Evolutionary conservation across 2,113 vertebrate species (phyloP), one percentile per base, ranked within the genome.

Genomic region (Bujurquina vittata): DNA sequence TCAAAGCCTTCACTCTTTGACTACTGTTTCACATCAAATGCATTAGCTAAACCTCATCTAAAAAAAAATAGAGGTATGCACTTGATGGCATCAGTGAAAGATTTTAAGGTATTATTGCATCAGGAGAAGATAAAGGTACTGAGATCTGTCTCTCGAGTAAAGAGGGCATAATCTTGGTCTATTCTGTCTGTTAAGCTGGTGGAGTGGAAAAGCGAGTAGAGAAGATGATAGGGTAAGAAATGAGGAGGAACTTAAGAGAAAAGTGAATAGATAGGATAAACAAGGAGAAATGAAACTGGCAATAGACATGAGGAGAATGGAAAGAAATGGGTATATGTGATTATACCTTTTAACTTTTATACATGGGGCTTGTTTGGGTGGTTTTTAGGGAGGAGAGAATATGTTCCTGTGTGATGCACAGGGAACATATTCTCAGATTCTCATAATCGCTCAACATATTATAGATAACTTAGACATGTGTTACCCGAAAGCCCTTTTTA

Each of bases 111-210:
- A 82, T 85, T 86, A 86, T 91, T 85, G 85, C 87, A 85, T 91
- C 84, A 86, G 83, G 65, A 79, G 65, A 86, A 91, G 87, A 91
- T 93, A 86, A 86, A 88, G 59, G 87, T 92, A 94, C 91, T 93
- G 83, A 94, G 87, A 91, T 80, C 92, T 90, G 80, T 89, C 90
- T 88, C 84, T 87, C 76, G 88, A 81, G 73, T 75, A 72, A 75
- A 85, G 83, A 80, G 81, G 83, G 82, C 37, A 59, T 94, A 87
- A 94, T 95, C 92, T 37, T 37, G 26, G 80, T 89, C 84, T 84
- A 73, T 75, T 84, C 77, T 10, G 75, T 65, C 72, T 91, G 86
- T 72, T 89, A 85, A 91, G 84, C 79, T 8, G 22, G 22, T 85
- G 75, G 61, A 83, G 85, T 82, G 49, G 54, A 81, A 79, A 72